A percentile compares a stretch with the other conserved stretches of the same genome.
These are phyloP conservation scores for Aphis gossypii DNA, from an alignment of 1,140 invertebrate species.

Conservation along the genomic window DNA sequence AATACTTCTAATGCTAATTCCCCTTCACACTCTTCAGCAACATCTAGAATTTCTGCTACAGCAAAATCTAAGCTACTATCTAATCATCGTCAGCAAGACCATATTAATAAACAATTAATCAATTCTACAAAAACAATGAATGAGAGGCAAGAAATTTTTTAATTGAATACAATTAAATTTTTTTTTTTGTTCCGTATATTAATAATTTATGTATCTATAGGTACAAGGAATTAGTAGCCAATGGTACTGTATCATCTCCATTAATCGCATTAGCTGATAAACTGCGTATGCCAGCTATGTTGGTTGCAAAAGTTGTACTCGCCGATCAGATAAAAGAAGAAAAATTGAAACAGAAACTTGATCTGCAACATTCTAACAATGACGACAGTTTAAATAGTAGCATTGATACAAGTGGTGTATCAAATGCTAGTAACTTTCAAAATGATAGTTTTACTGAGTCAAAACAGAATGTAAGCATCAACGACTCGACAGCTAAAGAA, in stretches of 20 bases:
- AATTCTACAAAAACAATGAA: not conserved
- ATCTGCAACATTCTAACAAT: not conserved
- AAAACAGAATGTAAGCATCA: not conserved
- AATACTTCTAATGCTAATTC: not conserved
- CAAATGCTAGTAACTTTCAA: not conserved
- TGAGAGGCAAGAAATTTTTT: not conserved
- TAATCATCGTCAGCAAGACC: not conserved
- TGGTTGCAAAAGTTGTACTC: slow-evolving; percentile 31
- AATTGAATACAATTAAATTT: not conserved
- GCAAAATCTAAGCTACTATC: not conserved
- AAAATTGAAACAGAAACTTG: slow-evolving; percentile 20
- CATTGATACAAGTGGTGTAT: not conserved
- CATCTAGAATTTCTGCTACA: not conserved
- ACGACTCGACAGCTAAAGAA: not conserved
- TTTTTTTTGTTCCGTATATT: not conserved
- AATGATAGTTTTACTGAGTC: not conserved
- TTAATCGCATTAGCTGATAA: slow-evolving; percentile 18
- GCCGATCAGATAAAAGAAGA: not conserved
- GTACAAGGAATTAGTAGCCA: slow-evolving; percentile 23
- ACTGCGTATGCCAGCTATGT: slow-evolving; percentile 41
- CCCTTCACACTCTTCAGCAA: not conserved
- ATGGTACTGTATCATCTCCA: not conserved
- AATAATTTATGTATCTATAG: not conserved
- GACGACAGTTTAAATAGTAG: not conserved
- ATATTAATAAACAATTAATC: not conserved